Base-by-base conservation (phyloP, 2,888 invertebrate genomes). In the Diadromus collaris region DNA sequence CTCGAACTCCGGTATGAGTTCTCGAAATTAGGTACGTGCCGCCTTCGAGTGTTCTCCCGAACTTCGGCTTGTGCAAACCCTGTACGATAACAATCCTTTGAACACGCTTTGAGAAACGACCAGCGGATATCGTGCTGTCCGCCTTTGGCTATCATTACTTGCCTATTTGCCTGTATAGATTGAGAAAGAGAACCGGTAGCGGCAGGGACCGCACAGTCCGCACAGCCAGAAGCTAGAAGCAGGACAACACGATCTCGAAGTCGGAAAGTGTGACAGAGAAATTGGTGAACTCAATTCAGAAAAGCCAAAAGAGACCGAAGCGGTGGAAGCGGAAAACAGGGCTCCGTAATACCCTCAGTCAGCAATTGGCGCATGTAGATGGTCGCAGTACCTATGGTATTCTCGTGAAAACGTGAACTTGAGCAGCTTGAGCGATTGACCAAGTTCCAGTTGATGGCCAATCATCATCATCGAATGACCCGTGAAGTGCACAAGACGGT, bases 31-130 rank as follows among this genome's bases (percentile, higher is more conserved):
- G 82, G 78, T 81, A 82, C 74, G 82, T 74, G 80, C 79, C 69
- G 70, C 76, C 74, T 78, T 67, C 60, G 74, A 76, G 70, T 71
- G 77, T 81, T 77, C 76, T 6, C 75, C 51, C 54, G 75, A 79
- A 68, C 76, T 79, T 48, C 71, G 64, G 64, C 64, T 71, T 67
- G 72, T 54, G 38, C 63, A 56, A 65, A 38, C 67, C 75, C 83
- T 76, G 78, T 86, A 86, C 86, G 87, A 86, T 86, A 88, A 86
- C 84, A 86, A 86, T 85, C 86, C 88, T 88, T 87, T 88, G 88
- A 88, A 83, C 84, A 27, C 21, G 64, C 58, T 74, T 56, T 32
- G 54, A 65, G 76, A 65, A 38, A 67, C 64, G 73, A 61, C 74
- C 74, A 46, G 44, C 29, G 77, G 70, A 77, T 71, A 80, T 76